phyloP scores from a whole-genome alignment of 2,888 invertebrate species.

The Drosophila tripunctata region DNA sequence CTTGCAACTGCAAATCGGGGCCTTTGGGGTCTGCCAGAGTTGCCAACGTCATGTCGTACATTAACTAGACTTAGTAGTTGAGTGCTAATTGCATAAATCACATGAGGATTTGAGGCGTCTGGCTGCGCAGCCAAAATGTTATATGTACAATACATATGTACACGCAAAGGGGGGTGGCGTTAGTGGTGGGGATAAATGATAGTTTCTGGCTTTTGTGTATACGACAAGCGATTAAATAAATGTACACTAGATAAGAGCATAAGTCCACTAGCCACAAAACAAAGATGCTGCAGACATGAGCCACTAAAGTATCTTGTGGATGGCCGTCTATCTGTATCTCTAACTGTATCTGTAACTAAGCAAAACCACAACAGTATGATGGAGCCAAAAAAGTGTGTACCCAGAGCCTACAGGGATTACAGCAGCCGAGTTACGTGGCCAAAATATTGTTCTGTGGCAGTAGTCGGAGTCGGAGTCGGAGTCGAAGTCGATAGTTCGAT shows the following conservation, averaged over 20 bases:
- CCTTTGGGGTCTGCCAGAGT: conserved; percentile 19
- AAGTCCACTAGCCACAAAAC: conserved; percentile 33
- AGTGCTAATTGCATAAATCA: conserved; percentile 81
- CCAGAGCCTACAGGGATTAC: conserved; percentile 29
- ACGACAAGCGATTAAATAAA: conserved; percentile 42
- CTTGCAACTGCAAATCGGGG: conserved; percentile 16
- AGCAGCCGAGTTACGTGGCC: conserved; percentile 24
- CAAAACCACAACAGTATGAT: conserved; percentile 48
- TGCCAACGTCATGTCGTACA: conserved; percentile 67
- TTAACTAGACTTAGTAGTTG: conserved; percentile 72
- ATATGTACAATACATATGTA: neutral
- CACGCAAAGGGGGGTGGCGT: neutral
- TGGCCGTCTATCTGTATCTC: conserved; percentile 6
- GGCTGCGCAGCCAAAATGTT: conserved; percentile 24
- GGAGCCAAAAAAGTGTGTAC: conserved; percentile 26
- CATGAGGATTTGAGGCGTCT: conserved; percentile 72
- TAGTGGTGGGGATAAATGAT: neutral
- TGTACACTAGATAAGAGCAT: conserved; percentile 35
- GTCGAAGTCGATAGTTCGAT: conserved; percentile 68
- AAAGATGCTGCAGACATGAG: conserved; percentile 39
- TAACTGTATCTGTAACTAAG: conserved; percentile 13
- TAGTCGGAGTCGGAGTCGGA: conserved; percentile 35
- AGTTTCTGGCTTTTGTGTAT: conserved; percentile 53
- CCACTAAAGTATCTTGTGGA: conserved; percentile 54
- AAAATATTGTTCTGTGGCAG: conserved; percentile 25